A percentile compares a stretch with the other conserved stretches of the same genome.
Evolutionary conservation across 30 jellyfish, hydroid and myxozoan species (phyloP).

Genomic region (Clytia hemisphaerica): DNA sequence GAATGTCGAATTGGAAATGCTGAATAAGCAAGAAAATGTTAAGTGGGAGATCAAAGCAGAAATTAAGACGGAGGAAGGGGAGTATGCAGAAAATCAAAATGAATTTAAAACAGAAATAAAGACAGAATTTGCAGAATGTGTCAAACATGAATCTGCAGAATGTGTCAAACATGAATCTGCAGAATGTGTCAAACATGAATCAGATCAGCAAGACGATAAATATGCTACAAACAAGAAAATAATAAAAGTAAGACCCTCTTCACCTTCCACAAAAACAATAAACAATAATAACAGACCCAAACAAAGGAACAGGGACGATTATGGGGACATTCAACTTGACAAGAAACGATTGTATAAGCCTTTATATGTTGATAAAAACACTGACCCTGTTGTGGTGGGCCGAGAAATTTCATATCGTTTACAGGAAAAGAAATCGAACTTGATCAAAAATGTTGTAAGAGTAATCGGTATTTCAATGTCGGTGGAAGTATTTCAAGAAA

Average conservation of each 20-base stretch:
- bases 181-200: too few relatives aligned
- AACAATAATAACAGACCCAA: not conserved
- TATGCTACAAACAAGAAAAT: too few relatives aligned
- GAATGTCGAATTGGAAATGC: conserved; percentile 3
- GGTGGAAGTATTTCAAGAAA: conserved; percentile 70
- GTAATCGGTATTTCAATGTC: conserved; percentile 64
- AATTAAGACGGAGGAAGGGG: not conserved
- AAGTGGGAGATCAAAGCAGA: not conserved
- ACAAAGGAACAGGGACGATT: too few relatives aligned
- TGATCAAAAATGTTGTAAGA: conserved; percentile 55
- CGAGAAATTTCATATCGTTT: conserved; percentile 83
- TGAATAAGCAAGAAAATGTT: conserved; percentile 4
- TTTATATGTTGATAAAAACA: conserved; percentile 51
- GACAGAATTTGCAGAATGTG: too few relatives aligned
- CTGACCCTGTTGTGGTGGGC: conserved; percentile 65
- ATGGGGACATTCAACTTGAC: too few relatives aligned
- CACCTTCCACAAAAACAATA: too few relatives aligned
- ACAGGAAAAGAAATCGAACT: conserved; percentile 68
- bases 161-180: too few relatives aligned
- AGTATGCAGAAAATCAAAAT: not conserved
- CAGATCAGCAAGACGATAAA: too few relatives aligned
- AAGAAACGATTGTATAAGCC: conserved; percentile 23
- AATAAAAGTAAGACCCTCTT: too few relatives aligned
- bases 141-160: too few relatives aligned
- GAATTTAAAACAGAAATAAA: not conserved